Evolutionary conservation across 2,797 vertebrate species (phyloP).

Genomic region (Brachyrhaphis roseni): DNA sequence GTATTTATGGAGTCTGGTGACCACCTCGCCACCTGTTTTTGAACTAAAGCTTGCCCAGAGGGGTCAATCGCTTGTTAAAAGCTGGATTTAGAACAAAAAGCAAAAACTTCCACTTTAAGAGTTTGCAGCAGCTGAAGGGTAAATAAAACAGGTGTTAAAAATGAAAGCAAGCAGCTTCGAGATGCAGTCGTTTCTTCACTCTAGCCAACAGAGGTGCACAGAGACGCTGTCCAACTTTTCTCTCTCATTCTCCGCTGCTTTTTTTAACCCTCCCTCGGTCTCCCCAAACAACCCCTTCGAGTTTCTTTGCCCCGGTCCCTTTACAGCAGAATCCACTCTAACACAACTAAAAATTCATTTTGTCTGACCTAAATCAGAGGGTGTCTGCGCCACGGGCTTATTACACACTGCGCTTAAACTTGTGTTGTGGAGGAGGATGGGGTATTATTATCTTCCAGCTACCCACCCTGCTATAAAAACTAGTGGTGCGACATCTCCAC

Average conservation of each 20-base stretch:
- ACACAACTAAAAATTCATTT: conserved; percentile 88
- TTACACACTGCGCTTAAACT: conserved; percentile 83
- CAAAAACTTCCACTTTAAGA: neutral
- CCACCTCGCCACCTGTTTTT: conserved; percentile 2
- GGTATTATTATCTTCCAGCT: conserved; percentile 90
- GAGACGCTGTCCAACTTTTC: conserved; percentile 63
- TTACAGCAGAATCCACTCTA: conserved; percentile 78
- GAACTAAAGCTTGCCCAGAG: neutral
- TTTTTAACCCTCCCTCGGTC: conserved; percentile 68
- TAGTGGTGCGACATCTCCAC: conserved; percentile 86
- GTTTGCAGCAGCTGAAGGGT: neutral
- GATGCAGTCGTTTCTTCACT: conserved; percentile 41
- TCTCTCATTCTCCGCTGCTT: conserved; percentile 34
- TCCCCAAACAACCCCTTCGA: conserved; percentile 76
- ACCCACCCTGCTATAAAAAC: conserved; percentile 89
- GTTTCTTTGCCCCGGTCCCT: conserved; percentile 75
- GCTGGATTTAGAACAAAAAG: conserved; percentile 1
- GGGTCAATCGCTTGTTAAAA: conserved; percentile 3
- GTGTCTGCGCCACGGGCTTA: conserved; percentile 85
- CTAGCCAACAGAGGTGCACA: conserved; percentile 40
- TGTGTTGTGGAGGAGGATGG: conserved; percentile 89
- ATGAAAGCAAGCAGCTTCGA: conserved; percentile 27
- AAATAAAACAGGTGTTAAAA: conserved; percentile 42
- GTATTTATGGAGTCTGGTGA: conserved; percentile 11
- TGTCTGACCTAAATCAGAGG: conserved; percentile 88